These are phyloP conservation scores for Nowickia ferox DNA, from an alignment of 2,888 invertebrate genomes.

Conservation along the genomic window DNA sequence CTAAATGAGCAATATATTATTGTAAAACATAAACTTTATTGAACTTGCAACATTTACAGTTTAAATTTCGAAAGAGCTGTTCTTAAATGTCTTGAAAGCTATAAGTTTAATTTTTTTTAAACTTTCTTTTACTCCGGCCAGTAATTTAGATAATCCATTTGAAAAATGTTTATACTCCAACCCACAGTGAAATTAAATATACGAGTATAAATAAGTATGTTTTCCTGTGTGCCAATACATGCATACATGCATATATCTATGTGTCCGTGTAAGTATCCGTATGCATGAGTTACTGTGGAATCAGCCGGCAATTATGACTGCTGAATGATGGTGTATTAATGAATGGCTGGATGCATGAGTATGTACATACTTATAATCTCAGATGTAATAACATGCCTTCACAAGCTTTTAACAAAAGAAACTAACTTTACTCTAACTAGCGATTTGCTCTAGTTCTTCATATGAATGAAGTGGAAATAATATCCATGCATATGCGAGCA, in stretches of 20 bases:
- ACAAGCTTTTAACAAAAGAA: constrained; percentile 54
- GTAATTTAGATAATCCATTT: no score
- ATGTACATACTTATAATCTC: constrained; percentile 3
- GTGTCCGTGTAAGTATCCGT: neutral
- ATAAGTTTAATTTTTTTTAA: no score
- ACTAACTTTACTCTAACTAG: constrained; percentile 38
- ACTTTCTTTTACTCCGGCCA: no score
- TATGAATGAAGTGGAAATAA: constrained; percentile 52
- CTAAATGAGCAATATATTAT: no score
- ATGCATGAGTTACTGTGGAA: constrained; percentile 10
- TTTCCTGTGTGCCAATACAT: no score
- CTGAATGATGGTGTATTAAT: constrained; percentile 56
- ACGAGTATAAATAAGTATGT: neutral
- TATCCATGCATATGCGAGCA: constrained; percentile 16
- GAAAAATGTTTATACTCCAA: no score
- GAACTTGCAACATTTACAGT: no score
- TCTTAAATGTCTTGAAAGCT: no score
- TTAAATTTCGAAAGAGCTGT: no score
- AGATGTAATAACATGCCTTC: constrained; percentile 23
- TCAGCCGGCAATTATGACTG: constrained; percentile 53
- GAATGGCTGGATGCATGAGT: constrained; percentile 11
- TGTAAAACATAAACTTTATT: no score
- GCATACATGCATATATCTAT: no score
- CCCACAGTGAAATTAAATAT: constrained; percentile 12
- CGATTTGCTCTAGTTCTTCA: constrained; percentile 69